A percentile compares a stretch with the other conserved stretches of the same genome.
phyloP scores from a whole-genome alignment of 2,888 invertebrate genomes.

The Xylota sylvarum region DNA sequence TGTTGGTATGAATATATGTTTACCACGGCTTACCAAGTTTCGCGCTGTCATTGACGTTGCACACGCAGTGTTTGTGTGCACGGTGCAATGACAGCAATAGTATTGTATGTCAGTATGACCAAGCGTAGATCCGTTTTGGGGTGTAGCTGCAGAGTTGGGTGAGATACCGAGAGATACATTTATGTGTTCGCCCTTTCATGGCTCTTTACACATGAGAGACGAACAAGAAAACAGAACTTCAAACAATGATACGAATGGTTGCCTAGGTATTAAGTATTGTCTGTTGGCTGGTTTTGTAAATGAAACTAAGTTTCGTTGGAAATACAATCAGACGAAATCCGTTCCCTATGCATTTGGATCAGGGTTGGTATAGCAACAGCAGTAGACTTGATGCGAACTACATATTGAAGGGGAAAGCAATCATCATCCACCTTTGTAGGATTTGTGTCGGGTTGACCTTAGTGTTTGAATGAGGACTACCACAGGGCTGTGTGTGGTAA shows the following conservation, averaged over 20 bases:
- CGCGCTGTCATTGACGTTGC: constrained; percentile 23
- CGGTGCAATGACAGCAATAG: constrained; percentile 53
- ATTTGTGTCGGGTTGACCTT: too few species aligned
- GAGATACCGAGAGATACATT: constrained; percentile 47
- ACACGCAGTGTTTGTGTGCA: constrained; percentile 24
- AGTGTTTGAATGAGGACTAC: too few species aligned
- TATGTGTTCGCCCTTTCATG: constrained; percentile 51
- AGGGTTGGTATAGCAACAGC: constrained; percentile 23
- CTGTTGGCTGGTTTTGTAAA: constrained; percentile 4
- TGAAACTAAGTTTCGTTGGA: constrained; percentile 3
- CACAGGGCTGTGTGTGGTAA: too few species aligned
- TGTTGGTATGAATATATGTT: neutral
- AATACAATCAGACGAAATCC: constrained; percentile 30
- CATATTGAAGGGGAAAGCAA: too few species aligned
- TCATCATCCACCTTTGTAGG: too few species aligned
- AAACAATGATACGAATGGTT: constrained; percentile 29
- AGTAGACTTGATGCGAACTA: too few species aligned
- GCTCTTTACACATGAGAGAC: constrained; percentile 59
- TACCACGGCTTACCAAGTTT: constrained; percentile 19
- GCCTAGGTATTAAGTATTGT: constrained; percentile 1
- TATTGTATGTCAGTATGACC: constrained; percentile 64
- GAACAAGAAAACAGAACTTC: constrained; percentile 51
- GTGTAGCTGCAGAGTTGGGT: constrained; percentile 40
- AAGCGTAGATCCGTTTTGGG: constrained; percentile 73
- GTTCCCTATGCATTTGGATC: constrained; percentile 33